phyloP scores from a whole-genome alignment of 2,888 invertebrate species.

The Portevinia maculata region DNA sequence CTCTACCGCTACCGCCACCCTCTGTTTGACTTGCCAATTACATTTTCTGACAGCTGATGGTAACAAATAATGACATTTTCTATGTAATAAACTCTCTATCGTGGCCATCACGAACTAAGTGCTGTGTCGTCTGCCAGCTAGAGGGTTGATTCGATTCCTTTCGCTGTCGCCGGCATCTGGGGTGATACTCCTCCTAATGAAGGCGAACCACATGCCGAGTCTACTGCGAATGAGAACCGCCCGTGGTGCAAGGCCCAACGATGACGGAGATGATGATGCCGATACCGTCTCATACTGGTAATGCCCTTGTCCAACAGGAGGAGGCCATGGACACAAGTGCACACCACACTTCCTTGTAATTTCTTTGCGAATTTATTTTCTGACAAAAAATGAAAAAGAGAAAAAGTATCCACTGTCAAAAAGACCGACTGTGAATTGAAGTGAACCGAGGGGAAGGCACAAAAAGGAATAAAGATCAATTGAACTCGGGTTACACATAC shows the following conservation, averaged over 20 bases:
- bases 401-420: slow-evolving; percentile 48
- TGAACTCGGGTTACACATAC: slow-evolving; percentile 63
- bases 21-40: slow-evolving; percentile 84
- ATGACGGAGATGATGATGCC: slow-evolving; percentile 34
- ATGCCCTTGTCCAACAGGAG: slow-evolving; percentile 18
- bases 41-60: slow-evolving; percentile 85
- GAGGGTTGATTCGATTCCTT: slow-evolving; percentile 14
- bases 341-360: slow-evolving; percentile 25
- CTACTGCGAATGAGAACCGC: slow-evolving; percentile 32
- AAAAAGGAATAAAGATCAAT: slow-evolving; percentile 53
- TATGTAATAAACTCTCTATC: slow-evolving; percentile 67
- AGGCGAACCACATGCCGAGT: slow-evolving; percentile 60
- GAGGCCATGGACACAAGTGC: slow-evolving; percentile 37
- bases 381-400: neutral
- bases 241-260: slow-evolving; percentile 48
- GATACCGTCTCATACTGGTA: slow-evolving; percentile 26
- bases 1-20: too few relatives aligned
- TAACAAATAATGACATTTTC: slow-evolving; percentile 84
- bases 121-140: slow-evolving; percentile 35
- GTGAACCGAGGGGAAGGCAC: too few relatives aligned
- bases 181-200: slow-evolving; percentile 31
- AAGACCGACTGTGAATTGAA: too few relatives aligned
- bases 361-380: slow-evolving; percentile 40
- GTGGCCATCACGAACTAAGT: slow-evolving; percentile 35
- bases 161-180: slow-evolving; percentile 51